These are phyloP conservation scores for Nephotettix cincticeps DNA, from an alignment of 1,140 invertebrate genomes.

Conservation along the genomic window DNA sequence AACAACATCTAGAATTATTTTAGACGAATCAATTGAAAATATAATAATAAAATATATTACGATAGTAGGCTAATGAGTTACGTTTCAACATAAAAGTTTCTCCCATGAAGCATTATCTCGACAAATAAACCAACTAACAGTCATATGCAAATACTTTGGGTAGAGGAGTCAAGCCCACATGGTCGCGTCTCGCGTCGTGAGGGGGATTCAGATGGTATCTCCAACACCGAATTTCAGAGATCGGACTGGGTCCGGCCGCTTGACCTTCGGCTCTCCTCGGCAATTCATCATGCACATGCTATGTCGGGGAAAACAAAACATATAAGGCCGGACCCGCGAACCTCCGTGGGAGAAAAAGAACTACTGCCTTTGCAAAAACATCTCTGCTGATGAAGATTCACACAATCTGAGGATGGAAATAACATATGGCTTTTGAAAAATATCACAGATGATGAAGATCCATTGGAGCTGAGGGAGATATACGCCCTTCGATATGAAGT, in stretches of 20 bases:
- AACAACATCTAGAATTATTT: too few species aligned
- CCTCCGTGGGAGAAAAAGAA: neutral
- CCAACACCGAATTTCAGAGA: neutral
- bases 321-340: neutral
- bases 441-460: too few species aligned
- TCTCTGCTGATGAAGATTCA: too few species aligned
- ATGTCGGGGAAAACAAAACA: neutral
- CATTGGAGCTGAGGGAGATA: too few species aligned
- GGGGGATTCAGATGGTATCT: constrained; percentile 1
- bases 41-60: too few species aligned
- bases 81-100: too few species aligned
- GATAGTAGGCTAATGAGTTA: too few species aligned
- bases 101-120: too few species aligned
- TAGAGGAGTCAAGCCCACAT: neutral
- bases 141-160: neutral
- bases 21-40: too few species aligned
- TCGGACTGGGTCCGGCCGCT: neutral
- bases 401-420: too few species aligned
- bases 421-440: too few species aligned
- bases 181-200: neutral
- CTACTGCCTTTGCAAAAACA: neutral
- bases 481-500: too few species aligned
- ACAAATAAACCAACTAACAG: neutral
- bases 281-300: constrained; percentile 1
- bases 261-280: neutral